Evolutionary conservation across 2,797 vertebrate species (phyloP).

Genomic region (Enteromius radiatus): DNA sequence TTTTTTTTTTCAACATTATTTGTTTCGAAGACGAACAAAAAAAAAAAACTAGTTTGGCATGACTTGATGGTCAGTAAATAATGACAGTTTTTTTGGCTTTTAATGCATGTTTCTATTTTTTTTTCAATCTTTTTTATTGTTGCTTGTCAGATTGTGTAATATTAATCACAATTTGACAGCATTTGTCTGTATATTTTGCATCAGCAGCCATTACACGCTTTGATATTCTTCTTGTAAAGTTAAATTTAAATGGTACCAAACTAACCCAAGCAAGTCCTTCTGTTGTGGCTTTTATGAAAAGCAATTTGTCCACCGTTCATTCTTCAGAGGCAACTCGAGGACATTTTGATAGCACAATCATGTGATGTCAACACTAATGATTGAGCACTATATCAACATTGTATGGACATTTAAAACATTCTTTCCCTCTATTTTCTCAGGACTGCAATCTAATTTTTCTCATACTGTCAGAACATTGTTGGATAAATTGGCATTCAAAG

Average conservation of each 20-base stretch:
- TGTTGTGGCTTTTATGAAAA: slow-evolving; percentile 5
- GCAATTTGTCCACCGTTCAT: background rate
- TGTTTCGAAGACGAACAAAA: background rate
- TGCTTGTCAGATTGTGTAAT: background rate
- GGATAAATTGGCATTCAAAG: background rate
- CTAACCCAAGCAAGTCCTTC: background rate
- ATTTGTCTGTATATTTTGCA: background rate
- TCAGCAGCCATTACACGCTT: background rate
- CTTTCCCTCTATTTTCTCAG: background rate
- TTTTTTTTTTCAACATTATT: background rate
- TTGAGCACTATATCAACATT: background rate
- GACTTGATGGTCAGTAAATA: background rate
- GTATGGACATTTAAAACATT: background rate
- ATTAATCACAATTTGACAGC: background rate
- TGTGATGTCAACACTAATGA: background rate
- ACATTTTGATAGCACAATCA: background rate
- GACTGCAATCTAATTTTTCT: too few relatives aligned
- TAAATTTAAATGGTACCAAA: background rate
- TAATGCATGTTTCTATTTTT: background rate
- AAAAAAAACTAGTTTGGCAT: background rate
- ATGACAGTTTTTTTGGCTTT: background rate
- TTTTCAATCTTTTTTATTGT: background rate
- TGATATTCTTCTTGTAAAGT: background rate
- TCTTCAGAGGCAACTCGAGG: background rate
- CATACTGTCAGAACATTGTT: background rate